Evolutionary conservation across 2,888 invertebrate genomes (phyloP).

Genomic region (Agrochola litura): DNA sequence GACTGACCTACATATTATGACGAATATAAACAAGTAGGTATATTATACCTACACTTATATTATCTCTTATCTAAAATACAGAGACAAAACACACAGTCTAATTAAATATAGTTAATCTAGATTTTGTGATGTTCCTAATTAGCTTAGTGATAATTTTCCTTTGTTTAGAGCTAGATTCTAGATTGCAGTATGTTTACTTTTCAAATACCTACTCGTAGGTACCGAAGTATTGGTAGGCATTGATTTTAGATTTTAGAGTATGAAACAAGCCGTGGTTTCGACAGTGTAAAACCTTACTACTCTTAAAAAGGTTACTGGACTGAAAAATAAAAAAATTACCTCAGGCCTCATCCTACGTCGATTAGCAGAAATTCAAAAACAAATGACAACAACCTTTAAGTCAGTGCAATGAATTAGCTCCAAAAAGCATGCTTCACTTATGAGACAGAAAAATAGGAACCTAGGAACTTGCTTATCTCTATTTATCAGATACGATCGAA

Average conservation of each 20-base stretch:
- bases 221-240: not conserved
- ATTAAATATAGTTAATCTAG: slow-evolving; percentile 64
- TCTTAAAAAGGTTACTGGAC: too few relatives aligned
- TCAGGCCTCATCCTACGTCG: too few relatives aligned
- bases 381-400: too few relatives aligned
- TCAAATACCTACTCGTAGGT: not conserved
- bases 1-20: slow-evolving; percentile 41
- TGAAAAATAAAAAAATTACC: too few relatives aligned
- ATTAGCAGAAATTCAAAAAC: too few relatives aligned
- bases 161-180: slow-evolving; percentile 34
- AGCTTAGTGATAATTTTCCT: slow-evolving; percentile 52
- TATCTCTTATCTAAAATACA: slow-evolving; percentile 42
- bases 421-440: too few relatives aligned
- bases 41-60: not conserved
- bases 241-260: not conserved
- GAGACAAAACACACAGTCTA: slow-evolving; percentile 48
- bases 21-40: slow-evolving; percentile 1
- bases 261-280: too few relatives aligned
- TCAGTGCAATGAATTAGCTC: too few relatives aligned
- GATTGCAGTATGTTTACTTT: slow-evolving; percentile 25
- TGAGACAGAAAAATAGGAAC: too few relatives aligned
- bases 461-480: too few relatives aligned
- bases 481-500: too few relatives aligned
- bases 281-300: too few relatives aligned
- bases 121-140: slow-evolving; percentile 60